These are phyloP conservation scores for Loriculus beryllinus DNA, from an alignment of 2,797 vertebrate species.

Conservation along the genomic window DNA sequence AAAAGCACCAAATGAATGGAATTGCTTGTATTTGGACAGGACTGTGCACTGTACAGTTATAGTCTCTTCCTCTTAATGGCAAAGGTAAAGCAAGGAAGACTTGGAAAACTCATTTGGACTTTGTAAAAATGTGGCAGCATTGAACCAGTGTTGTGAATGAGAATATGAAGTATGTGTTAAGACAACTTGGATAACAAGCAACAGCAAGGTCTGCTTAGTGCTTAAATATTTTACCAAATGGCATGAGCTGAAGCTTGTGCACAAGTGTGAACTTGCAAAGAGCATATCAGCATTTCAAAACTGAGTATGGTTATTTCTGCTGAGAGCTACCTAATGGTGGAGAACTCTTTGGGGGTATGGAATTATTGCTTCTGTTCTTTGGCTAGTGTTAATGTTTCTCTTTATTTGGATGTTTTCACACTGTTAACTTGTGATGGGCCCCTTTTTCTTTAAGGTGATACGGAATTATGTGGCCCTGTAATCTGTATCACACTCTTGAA, in stretches of 20 bases:
- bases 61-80: neutral
- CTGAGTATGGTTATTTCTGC: neutral
- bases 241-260: neutral
- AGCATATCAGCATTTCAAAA: neutral
- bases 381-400: neutral
- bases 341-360: neutral
- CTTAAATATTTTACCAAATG: neutral
- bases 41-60: neutral
- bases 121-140: neutral
- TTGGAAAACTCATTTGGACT: neutral
- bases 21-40: neutral
- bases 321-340: neutral
- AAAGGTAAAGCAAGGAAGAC: neutral
- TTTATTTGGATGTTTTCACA: neutral
- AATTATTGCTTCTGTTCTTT: neutral
- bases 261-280: neutral
- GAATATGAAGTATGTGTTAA: neutral
- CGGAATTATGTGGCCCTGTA: neutral
- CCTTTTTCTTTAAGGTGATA: neutral
- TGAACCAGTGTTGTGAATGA: neutral
- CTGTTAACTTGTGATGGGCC: neutral
- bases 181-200: neutral
- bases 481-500: neutral
- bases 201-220: neutral
- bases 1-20: neutral